phyloP scores from a whole-genome alignment of 2,888 invertebrate species.

The Temnothorax unifasciatus region DNA sequence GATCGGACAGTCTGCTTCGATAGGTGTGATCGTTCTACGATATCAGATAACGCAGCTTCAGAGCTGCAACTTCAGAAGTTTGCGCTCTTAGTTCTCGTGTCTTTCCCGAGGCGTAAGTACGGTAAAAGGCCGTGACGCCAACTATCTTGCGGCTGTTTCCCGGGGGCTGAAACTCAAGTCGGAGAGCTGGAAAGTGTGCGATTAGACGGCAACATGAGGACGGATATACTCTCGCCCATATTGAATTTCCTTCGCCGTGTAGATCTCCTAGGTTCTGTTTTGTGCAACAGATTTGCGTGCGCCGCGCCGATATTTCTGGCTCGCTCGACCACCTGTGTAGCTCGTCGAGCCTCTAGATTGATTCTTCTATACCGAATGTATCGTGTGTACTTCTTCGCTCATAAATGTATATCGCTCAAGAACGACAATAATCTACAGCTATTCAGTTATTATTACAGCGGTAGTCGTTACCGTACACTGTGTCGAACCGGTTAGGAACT shows the following conservation, averaged over 20 bases:
- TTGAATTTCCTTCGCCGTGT: slow-evolving; percentile 73
- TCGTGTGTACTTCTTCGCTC: not conserved
- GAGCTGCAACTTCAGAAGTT: not conserved
- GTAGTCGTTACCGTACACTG: not conserved
- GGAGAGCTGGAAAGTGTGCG: slow-evolving; percentile 72
- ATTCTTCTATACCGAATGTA: not conserved
- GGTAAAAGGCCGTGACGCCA: slow-evolving; percentile 4
- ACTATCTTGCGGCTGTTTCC: slow-evolving; percentile 65
- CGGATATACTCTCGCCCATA: slow-evolving; percentile 76
- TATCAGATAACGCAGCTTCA: not conserved
- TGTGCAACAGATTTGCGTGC: slow-evolving; percentile 37
- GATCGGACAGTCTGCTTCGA: not conserved
- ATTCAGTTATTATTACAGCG: not conserved
- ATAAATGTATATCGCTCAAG: not conserved
- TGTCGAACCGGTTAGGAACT: not conserved
- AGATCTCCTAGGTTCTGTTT: slow-evolving; percentile 68
- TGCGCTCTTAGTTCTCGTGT: not conserved
- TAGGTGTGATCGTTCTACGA: not conserved
- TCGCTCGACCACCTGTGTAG: not conserved
- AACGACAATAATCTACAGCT: not conserved
- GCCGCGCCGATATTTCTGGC: not conserved
- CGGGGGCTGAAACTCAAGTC: slow-evolving; percentile 74
- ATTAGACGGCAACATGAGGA: slow-evolving; percentile 67
- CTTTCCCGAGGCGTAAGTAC: not conserved
- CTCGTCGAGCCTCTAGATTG: not conserved